Evolutionary conservation across 2,797 vertebrate species (phyloP).

Genomic region (Zalophus californianus): DNA sequence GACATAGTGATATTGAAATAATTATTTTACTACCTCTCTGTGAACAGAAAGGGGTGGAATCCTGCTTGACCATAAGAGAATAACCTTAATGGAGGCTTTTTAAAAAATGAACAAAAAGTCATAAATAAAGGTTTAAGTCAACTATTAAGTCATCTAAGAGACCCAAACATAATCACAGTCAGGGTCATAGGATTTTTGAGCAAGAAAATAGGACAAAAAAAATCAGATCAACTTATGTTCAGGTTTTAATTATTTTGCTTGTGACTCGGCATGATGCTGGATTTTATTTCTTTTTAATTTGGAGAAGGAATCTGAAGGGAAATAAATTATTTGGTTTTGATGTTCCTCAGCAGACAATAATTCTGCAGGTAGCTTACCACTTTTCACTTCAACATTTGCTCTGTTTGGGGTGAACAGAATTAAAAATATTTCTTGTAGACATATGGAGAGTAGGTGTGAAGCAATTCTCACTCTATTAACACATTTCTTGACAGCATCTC

Average conservation of each 20-base stretch:
- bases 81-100: not conserved
- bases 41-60: not conserved
- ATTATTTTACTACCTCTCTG: not conserved
- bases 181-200: not conserved
- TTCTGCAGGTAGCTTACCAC: slow-evolving; percentile 42
- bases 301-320: not conserved
- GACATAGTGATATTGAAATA: not conserved
- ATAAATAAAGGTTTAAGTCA: not conserved
- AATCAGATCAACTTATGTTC: not conserved
- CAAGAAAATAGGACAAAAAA: not conserved
- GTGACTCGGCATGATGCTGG: not conserved
- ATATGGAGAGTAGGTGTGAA: slow-evolving; percentile 78
- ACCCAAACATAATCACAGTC: not conserved
- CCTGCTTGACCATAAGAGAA: not conserved
- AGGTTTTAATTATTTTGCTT: slow-evolving; percentile 17
- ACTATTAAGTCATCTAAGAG: not conserved
- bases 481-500: slow-evolving; percentile 71
- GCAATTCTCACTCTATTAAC: slow-evolving; percentile 75
- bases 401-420: slow-evolving; percentile 20
- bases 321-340: not conserved
- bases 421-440: slow-evolving; percentile 65
- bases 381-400: not conserved
- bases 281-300: not conserved
- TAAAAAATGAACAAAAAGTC: not conserved
- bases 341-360: not conserved